phyloP scores from a whole-genome alignment of 92 coral and sea anemone genomes.

The Actinernus sp. region DNA sequence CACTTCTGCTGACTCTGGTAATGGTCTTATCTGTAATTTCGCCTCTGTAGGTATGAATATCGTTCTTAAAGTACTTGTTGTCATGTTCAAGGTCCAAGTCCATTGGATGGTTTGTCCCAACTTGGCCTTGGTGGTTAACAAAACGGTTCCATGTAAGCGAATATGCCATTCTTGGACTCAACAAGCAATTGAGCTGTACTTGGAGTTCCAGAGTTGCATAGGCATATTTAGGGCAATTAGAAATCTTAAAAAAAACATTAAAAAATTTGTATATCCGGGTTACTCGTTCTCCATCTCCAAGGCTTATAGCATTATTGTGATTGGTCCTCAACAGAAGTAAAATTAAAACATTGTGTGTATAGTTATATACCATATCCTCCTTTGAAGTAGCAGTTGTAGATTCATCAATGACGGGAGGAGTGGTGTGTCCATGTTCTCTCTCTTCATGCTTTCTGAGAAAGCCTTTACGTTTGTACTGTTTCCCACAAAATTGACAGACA shows the following conservation, averaged over 20 bases:
- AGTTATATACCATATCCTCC: constrained; percentile 36
- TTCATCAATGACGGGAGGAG: not conserved
- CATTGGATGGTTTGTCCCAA: constrained; percentile 56
- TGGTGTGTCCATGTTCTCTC: constrained; percentile 12
- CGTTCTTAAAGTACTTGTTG: constrained; percentile 43
- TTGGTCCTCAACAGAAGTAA: constrained; percentile 33
- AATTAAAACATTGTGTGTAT: constrained; percentile 49
- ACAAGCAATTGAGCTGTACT: constrained; percentile 58
- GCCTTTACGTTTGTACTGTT: constrained; percentile 10
- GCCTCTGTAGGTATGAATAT: constrained; percentile 44
- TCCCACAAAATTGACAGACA: constrained; percentile 39
- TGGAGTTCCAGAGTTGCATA: constrained; percentile 46
- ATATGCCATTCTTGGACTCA: constrained; percentile 59
- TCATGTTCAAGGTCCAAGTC: constrained; percentile 65
- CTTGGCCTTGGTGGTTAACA: constrained; percentile 57
- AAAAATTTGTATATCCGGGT: constrained; percentile 58
- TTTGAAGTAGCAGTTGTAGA: not conserved
- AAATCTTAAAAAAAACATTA: constrained; percentile 46
- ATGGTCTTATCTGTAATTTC: constrained; percentile 60
- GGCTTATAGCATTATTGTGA: constrained; percentile 65
- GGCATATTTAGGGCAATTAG: constrained; percentile 69
- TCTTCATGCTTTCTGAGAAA: constrained; percentile 36
- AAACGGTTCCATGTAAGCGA: constrained; percentile 72
- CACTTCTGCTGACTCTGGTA: constrained; percentile 18
- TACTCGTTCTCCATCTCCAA: constrained; percentile 37